Base-by-base conservation (phyloP, 2,797 vertebrate species). In the Platalea minor region DNA sequence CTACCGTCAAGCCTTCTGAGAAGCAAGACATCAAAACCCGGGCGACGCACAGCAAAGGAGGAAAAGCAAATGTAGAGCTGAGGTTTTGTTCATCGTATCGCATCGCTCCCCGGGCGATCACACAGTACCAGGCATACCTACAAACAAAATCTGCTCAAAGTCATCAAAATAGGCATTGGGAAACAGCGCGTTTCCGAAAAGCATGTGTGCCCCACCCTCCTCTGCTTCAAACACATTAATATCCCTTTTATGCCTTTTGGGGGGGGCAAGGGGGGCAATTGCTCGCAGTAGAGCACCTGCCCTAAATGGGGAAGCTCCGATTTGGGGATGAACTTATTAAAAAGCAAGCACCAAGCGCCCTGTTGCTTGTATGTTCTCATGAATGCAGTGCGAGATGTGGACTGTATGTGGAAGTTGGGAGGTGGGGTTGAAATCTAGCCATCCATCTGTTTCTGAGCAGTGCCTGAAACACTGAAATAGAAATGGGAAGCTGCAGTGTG, bases 11-110 rank as follows among this genome's bases (percentile, higher is more conserved):
- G 95, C 85, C 95, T 96, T 97, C 96, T 81, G 88, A 97, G 86
- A 96, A 97, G 97, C 94, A 95, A 97, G 97, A 97, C 96, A 97
- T 96, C 95, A 97, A 96, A 97, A 96, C 93, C 83, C 37, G 23
- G 93, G 93, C 61, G n/a, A 93, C 63, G 33, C 95, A 95, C 68
- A 96, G 91, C 37, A 91, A 94, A 96, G 94, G 83, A 90, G 94
- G 96, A 93, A 95, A 77, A 79, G 95, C 95, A 95, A 94, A 96
- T 25, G 87, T 29, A 45, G 89, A 79, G 33, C 67, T 45, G 91
- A 96, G 91, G 96, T 95, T 96, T 77, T 74, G 91, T 78, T 92
- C 91, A n/a, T 17, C 8, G 5, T 14, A 31, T 89, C 37, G 1
- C 87, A 76, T 85, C 48, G 5, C 51, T 88, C 81, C 80, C 37